Evolutionary conservation across 2,888 invertebrate genomes (phyloP).

Genomic region (Tridacna crocea): DNA sequence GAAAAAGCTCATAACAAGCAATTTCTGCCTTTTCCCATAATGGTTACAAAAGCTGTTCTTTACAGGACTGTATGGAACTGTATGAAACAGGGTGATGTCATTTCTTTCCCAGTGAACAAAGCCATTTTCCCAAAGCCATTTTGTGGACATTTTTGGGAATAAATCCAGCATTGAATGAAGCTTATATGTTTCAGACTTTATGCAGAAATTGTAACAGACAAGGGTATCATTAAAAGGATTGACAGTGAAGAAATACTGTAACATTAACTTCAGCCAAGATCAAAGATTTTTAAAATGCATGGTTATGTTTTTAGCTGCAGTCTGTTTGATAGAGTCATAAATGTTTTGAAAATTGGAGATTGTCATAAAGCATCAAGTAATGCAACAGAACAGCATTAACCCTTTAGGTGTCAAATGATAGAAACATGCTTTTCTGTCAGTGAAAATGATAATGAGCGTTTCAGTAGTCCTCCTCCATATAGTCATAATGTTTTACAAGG

Average conservation of each 20-base stretch:
- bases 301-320: no score
- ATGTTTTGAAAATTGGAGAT: not conserved
- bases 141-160: not conserved
- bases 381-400: no score
- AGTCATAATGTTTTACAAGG: no score
- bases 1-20: no score
- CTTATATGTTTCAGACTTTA: not conserved
- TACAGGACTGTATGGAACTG: not conserved
- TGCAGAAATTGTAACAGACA: no score
- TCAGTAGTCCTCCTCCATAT: no score
- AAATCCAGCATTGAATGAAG: not conserved
- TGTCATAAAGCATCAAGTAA: not conserved
- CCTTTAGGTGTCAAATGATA: no score
- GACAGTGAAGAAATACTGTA: not conserved
- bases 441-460: no score
- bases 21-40: not conserved
- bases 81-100: no score
- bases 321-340: no score
- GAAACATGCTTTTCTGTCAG: no score
- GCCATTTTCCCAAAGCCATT: no score
- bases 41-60: not conserved
- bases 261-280: not conserved
- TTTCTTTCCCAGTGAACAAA: not conserved
- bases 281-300: not conserved
- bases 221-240: not conserved